A percentile compares a stretch with the other conserved stretches of the same genome.
These are phyloP conservation scores for Hepsetus odoe DNA, from an alignment of 2,113 vertebrate genomes.

Conservation along the genomic window DNA sequence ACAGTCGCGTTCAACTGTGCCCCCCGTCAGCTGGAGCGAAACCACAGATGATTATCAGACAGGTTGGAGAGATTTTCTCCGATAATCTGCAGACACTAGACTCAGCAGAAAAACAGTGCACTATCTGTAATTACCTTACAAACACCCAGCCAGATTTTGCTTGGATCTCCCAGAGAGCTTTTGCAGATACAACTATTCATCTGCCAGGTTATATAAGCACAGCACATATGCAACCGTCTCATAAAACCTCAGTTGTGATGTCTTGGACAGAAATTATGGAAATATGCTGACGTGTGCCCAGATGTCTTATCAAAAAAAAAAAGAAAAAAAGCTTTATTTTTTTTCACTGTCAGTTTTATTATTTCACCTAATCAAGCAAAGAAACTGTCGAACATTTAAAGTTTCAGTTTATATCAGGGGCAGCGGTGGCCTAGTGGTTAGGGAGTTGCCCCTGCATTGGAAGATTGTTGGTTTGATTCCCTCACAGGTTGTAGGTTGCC, in stretches of 20 bases:
- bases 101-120: constrained; percentile 43
- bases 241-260: constrained; percentile 28
- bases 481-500: too few species aligned
- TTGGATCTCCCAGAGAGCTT: constrained; percentile 1
- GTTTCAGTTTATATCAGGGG: too few species aligned
- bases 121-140: constrained; percentile 45
- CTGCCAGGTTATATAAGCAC: constrained; percentile 1
- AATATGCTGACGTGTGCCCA: not conserved
- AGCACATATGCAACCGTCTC: constrained; percentile 35
- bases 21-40: constrained; percentile 24
- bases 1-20: constrained; percentile 29
- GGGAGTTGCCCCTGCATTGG: too few species aligned
- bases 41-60: constrained; percentile 40
- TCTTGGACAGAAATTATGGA: not conserved
- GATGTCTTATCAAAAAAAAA: too few species aligned
- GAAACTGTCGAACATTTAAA: too few species aligned
- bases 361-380: too few species aligned
- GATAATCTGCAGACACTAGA: constrained; percentile 32
- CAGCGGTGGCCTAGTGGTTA: too few species aligned
- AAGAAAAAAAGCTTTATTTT: too few species aligned
- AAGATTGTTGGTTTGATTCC: too few species aligned
- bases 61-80: constrained; percentile 32
- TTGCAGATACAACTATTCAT: constrained; percentile 25
- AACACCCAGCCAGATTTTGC: constrained; percentile 28
- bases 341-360: too few species aligned